phyloP scores from a whole-genome alignment of 2,113 vertebrate species.

The Myotis brandtii region DNA sequence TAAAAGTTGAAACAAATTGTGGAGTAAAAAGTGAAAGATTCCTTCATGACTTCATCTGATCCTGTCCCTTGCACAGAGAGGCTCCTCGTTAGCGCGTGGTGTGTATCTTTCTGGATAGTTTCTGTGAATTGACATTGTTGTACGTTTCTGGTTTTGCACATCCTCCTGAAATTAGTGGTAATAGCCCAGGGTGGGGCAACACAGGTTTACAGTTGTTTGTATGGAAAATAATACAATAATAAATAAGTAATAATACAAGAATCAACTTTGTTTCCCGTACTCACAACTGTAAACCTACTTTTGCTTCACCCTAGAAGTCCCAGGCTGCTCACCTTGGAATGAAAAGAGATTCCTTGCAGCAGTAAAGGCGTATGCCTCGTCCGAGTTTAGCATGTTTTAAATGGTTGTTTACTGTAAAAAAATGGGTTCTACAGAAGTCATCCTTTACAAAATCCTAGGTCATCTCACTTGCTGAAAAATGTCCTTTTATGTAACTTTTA shows the following conservation, averaged over 20 bases:
- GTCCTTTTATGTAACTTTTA: background rate
- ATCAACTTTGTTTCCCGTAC: background rate
- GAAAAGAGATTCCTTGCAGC: background rate
- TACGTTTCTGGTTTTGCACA: background rate
- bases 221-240: background rate
- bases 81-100: background rate
- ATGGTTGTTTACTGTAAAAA: background rate
- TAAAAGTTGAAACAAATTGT: background rate
- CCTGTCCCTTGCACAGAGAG: background rate
- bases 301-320: background rate
- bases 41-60: background rate
- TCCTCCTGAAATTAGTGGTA: background rate
- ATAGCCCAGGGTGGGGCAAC: background rate
- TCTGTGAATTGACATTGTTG: background rate
- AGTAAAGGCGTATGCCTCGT: background rate
- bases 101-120: background rate
- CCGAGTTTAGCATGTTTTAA: background rate
- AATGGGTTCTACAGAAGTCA: background rate
- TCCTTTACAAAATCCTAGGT: background rate
- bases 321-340: background rate
- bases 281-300: background rate
- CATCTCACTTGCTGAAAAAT: background rate
- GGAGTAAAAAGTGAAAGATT: background rate
- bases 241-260: background rate
- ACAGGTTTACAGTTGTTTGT: background rate